These are phyloP conservation scores for Athrips mouffetella DNA, from an alignment of 2,888 invertebrate species.

Conservation along the genomic window DNA sequence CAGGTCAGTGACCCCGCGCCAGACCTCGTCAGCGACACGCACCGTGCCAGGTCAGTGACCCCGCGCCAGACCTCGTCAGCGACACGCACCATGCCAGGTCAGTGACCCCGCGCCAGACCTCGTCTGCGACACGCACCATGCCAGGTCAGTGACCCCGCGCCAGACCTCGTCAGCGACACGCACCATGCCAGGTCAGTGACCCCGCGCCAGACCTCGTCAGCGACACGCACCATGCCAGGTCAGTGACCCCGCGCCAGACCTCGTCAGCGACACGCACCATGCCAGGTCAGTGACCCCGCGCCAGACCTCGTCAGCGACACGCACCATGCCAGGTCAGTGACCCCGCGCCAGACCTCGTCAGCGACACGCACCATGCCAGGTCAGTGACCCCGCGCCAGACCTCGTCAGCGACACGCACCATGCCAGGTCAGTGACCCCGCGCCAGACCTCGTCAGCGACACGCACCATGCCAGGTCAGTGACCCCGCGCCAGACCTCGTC, in stretches of 20 bases:
- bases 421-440: too few relatives aligned
- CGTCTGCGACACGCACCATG: constrained; percentile 36
- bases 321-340: not conserved
- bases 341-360: not conserved
- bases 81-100: not conserved
- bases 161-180: too few relatives aligned
- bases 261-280: not conserved
- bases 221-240: not conserved
- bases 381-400: not conserved
- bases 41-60: too few relatives aligned
- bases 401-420: too few relatives aligned
- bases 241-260: not conserved
- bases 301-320: not conserved
- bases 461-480: too few relatives aligned
- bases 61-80: not conserved
- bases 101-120: constrained; percentile 26
- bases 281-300: not conserved
- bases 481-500: not conserved
- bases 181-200: not conserved
- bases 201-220: not conserved
- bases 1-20: not conserved
- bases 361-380: not conserved
- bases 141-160: constrained; percentile 27
- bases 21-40: not conserved
- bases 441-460: too few relatives aligned